Evolutionary conservation across 2,888 invertebrate genomes (phyloP), one percentile per base, ranked within the genome.

Genomic region (Ametastegia equiseti): DNA sequence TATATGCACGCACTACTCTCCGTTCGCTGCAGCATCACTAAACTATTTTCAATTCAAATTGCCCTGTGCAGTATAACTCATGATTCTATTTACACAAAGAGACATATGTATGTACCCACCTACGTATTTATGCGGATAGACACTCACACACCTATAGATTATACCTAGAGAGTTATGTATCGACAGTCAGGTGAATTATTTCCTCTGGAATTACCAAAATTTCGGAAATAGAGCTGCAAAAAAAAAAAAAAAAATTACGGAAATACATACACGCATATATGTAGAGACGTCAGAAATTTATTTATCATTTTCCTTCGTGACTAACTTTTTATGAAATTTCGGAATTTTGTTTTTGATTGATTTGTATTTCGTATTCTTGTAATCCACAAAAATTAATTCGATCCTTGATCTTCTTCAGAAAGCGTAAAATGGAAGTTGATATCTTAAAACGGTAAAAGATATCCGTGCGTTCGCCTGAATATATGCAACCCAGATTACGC

Each of bases 1-100:
- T 54, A 19, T 36, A 30, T 54, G 30, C 47, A 71, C 36, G 27
- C 39, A 27, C 67, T 39, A 39, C 39, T 67, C 36, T 39, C 9
- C 9, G 19, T 11, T 15, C n/a, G 75, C 36, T 33, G 54, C 33
- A n/a, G n/a, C n/a, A 75, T 54, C 33, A 23, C 47, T 45, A 30
- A 42, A 47, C 75, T 75, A 75, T 75, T 75, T 75, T 75, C 54
- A 75, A 75, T 54, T 75, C 15, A 23, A 60, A 60, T 30, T 60
- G 30, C 60, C 13, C 60, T 30, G 30, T 42, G 42, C 42, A 42
- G 42, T 42, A 42, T 54, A 75, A 50, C 75, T 75, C 75, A 33
- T 19, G 75, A 36, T 54, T 45, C 45, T 75, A 54, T 75, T 75
- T 75, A 33, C 54, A 75, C 75, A 19, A 54, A 54, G n/a, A 36